Base-by-base conservation (phyloP, 2,797 vertebrate species). In the Saguinus oedipus region DNA sequence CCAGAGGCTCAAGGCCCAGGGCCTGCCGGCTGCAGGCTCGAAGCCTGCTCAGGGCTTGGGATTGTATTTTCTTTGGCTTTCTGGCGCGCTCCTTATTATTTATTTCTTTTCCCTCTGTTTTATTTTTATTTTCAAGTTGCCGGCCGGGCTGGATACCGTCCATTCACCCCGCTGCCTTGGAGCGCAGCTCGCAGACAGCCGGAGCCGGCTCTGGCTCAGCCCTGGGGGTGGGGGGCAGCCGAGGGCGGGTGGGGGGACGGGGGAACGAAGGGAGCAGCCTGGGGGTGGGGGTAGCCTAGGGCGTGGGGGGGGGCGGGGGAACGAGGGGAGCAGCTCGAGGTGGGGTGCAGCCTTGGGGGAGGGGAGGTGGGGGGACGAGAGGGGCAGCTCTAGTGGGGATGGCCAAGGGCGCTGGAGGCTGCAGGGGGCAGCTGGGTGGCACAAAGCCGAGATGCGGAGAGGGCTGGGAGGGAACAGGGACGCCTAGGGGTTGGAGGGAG, bases 31-130 rank as follows among this genome's bases (percentile, higher is more conserved):
- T 92, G 97, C 93, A 96, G 92, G 75, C 97, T 90, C 36, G 27
- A 53, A 93, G 96, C 94, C 93, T 20, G 76, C 79, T 39, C 27
- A 30, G 83, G 81, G 72, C 96, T 87, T 39, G 96, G 92, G 22
- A 94, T 96, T 30, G 70, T 97, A 79, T 98, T 98, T 98, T 97
- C 97, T 98, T 98, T 98, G 98, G 98, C 98, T 97, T 98, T 96
- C 84, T 95, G 94, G 94, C 75, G 14, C 61, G n/a, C 96, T 96
- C 93, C 88, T 94, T 88, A 88, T 94, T 98, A 98, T 98, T 98
- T 97, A 97, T 97, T 98, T 97, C 96, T 97, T 93, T 96, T 94
- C 97, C 93, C 85, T 98, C 96, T 93, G 96, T 97, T 97, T 98
- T 98, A 97, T 98, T 98, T 98, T 96, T 98, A 93, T 98, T 97